phyloP scores from a whole-genome alignment of 2,113 vertebrate species.

The Myanophis thanlyinensis region DNA sequence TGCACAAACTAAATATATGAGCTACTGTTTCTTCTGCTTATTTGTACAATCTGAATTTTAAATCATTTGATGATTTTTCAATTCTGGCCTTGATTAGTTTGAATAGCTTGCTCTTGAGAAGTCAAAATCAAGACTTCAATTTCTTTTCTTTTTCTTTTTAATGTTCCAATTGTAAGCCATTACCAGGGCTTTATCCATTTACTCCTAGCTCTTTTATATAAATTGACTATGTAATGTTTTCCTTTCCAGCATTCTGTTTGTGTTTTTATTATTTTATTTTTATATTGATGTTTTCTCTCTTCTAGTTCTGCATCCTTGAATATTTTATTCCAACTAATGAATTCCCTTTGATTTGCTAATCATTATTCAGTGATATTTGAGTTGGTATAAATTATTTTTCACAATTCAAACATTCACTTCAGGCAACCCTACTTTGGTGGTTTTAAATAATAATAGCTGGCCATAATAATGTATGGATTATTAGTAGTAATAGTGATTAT shows the following conservation, averaged over 20 bases:
- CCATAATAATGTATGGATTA: not conserved
- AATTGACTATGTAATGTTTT: not conserved
- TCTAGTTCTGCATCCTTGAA: not conserved
- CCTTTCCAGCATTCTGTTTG: not conserved
- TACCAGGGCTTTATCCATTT: not conserved
- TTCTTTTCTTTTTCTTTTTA: not conserved
- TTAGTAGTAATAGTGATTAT: not conserved
- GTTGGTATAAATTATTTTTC: not conserved
- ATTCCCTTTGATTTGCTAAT: not conserved
- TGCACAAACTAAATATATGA: not conserved
- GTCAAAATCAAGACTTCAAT: not conserved
- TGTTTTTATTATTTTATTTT: not conserved
- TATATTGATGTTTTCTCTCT: not conserved
- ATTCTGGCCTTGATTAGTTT: not conserved
- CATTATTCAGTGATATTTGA: not conserved
- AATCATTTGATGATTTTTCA: not conserved
- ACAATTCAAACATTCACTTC: not conserved
- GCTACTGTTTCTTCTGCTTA: not conserved
- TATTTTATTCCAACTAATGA: not conserved
- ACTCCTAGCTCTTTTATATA: not conserved
- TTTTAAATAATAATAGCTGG: not conserved
- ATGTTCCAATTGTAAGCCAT: not conserved
- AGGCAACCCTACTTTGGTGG: not conserved
- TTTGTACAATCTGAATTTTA: not conserved
- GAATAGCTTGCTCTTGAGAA: not conserved